Conservation (phyloP, 1,140 invertebrate genomes). For the Diploscapter pachys region DNA sequence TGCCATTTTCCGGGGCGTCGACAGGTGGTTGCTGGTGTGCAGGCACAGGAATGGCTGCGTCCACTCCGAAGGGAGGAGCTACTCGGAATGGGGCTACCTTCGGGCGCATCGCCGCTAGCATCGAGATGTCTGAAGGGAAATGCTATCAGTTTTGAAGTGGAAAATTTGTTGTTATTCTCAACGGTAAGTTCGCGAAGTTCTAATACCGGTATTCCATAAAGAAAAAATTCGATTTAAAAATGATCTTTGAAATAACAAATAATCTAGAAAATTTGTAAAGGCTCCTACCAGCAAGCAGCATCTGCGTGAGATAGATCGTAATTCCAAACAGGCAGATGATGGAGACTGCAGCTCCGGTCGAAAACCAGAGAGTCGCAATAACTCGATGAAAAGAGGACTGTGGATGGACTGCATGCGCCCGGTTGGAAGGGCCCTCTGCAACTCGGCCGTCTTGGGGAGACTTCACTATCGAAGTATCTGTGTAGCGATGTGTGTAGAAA, state of each 20-base stretch:
- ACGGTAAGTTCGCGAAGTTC: no score
- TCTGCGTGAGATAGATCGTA: constrained; percentile 31
- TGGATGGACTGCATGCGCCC: not conserved
- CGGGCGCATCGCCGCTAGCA: not conserved
- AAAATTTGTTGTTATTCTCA: no score
- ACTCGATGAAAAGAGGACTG: not conserved
- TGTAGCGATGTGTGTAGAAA: constrained; percentile 9
- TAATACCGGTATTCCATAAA: no score
- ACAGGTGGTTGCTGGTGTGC: constrained; percentile 7
- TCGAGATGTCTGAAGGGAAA: constrained; percentile 20
- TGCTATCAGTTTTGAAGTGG: no score
- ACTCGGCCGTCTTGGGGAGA: no score
- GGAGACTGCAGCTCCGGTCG: constrained; percentile 22
- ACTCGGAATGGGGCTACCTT: not conserved
- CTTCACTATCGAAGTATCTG: not conserved
- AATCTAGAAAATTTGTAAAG: constrained; percentile 11
- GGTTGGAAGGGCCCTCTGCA: no score
- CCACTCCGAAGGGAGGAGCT: not conserved
- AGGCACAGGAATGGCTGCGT: not conserved
- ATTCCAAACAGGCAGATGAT: constrained; percentile 28
- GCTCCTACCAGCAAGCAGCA: constrained; percentile 17
- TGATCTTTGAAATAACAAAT: not conserved
- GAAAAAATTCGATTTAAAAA: no score
- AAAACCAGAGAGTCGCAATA: constrained; percentile 24
- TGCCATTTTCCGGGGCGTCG: not conserved